Percentiles rank a stretch among this genome's conserved stretches.
Conservation (phyloP, 2,888 invertebrate genomes). For the Aricia artaxerxes region DNA sequence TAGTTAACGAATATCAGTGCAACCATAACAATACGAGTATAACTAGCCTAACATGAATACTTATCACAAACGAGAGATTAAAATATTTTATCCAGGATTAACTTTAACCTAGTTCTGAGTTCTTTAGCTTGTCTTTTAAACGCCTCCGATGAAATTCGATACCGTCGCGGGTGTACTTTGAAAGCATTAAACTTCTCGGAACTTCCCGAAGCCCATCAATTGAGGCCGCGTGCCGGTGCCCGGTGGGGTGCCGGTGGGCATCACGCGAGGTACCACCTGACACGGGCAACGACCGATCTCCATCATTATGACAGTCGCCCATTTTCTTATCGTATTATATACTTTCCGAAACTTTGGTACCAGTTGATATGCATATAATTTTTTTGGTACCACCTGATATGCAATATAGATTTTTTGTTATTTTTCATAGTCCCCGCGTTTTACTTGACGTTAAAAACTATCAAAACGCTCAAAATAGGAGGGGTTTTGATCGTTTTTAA, state of each 20-base stretch:
- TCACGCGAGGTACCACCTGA: slow-evolving; percentile 45
- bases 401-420: not conserved
- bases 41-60: too few species aligned
- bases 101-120: too few species aligned
- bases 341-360: not conserved
- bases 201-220: slow-evolving; percentile 22
- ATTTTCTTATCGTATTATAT: slow-evolving; percentile 23
- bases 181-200: slow-evolving; percentile 9
- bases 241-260: too few species aligned
- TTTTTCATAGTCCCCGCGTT: not conserved
- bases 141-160: not conserved
- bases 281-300: slow-evolving; percentile 42
- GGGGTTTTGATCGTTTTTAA: too few species aligned
- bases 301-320: slow-evolving; percentile 11
- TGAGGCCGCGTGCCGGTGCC: not conserved
- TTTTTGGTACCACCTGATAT: not conserved
- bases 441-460: too few species aligned
- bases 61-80: too few species aligned
- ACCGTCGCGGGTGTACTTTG: not conserved
- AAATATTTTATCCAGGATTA: too few species aligned
- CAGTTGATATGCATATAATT: not conserved
- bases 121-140: not conserved
- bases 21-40: too few species aligned
- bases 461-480: too few species aligned
- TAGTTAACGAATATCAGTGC: too few species aligned